Evolutionary conservation across 2,888 invertebrate genomes (phyloP).

Genomic region (Lypha dubia): DNA sequence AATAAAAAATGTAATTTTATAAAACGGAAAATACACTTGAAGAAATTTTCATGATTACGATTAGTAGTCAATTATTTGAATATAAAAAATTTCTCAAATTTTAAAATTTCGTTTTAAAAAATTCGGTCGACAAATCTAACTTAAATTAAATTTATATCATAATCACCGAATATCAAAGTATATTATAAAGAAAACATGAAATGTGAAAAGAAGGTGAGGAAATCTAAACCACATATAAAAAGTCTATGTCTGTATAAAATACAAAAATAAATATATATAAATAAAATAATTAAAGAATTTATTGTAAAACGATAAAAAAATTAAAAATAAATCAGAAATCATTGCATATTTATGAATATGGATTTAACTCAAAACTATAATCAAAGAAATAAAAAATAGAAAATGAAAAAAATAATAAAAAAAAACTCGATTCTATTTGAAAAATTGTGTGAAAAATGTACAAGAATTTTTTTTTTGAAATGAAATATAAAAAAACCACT

Average conservation of each 20-base stretch:
- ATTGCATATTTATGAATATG: constrained; percentile 72
- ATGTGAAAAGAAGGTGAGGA: background rate
- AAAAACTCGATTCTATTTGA: constrained; percentile 58
- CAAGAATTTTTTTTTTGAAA: background rate
- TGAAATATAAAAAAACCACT: no score
- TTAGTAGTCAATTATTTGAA: no score
- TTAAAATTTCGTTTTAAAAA: background rate
- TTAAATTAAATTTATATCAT: constrained; percentile 14
- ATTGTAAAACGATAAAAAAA: constrained; percentile 70
- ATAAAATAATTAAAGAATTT: constrained; percentile 43
- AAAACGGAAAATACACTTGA: background rate
- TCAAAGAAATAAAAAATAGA: constrained; percentile 65
- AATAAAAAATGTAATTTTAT: background rate
- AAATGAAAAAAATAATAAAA: constrained; percentile 31
- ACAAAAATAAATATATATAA: constrained; percentile 41
- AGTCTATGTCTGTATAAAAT: constrained; percentile 69
- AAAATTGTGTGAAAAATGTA: constrained; percentile 43
- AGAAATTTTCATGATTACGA: background rate
- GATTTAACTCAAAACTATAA: constrained; percentile 73
- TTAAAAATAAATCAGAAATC: constrained; percentile 62
- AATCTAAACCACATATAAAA: constrained; percentile 25
- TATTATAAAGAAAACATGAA: constrained; percentile 5
- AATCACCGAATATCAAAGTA: constrained; percentile 33
- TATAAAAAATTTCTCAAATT: background rate
- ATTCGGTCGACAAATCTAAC: background rate